Evolutionary conservation across 2,888 invertebrate species (phyloP), one percentile per base, ranked within the genome.

Genomic region (Dromius quadrimaculatus): DNA sequence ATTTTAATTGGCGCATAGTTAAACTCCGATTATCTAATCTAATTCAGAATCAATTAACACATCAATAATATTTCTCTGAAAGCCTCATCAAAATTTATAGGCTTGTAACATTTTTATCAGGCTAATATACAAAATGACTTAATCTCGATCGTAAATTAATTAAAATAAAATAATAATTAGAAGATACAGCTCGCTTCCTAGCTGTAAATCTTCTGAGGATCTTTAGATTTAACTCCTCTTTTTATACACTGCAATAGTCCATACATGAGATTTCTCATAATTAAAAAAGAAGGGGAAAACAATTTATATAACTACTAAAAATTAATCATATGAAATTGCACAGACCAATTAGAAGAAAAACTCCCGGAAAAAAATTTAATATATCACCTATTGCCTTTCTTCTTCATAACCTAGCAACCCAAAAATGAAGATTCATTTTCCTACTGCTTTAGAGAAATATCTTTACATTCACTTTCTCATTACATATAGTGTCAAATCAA

Each of bases 371-470:
- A 54, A 54, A 54, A 15, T 23, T 54, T 28, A 54, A 54, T 54
- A 54, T 54, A 54, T 54, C 50, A 54, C 50, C 50, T 54, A 4
- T 20, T 47, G 4, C 47, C 47, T 47, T 47, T 47, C 47, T 47
- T 47, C 47, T 28, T 54, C 50, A 2, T 28, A 54, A 54, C 50
- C 50, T 28, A 28, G 13, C 23, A 13, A 54, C 50, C 50, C 17
- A 54, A 54, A 54, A 54, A 28, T 32, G 50, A 28, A 23, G 32
- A 54, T 6, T 11, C 28, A 54, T 54, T 23, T 22, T 20, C 23
- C 9, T 22, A n/a, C n/a, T n/a, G n/a, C n/a, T n/a, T n/a, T 47
- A 11, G 11, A 13, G 43, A 43, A 43, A 15, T 17, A 28, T 28
- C 28, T 28, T 5, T 17, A 23, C 50, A 9, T 54, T 54, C 50